Base-by-base conservation (phyloP, 2,888 invertebrate species). In the Strigamia crassipes region DNA sequence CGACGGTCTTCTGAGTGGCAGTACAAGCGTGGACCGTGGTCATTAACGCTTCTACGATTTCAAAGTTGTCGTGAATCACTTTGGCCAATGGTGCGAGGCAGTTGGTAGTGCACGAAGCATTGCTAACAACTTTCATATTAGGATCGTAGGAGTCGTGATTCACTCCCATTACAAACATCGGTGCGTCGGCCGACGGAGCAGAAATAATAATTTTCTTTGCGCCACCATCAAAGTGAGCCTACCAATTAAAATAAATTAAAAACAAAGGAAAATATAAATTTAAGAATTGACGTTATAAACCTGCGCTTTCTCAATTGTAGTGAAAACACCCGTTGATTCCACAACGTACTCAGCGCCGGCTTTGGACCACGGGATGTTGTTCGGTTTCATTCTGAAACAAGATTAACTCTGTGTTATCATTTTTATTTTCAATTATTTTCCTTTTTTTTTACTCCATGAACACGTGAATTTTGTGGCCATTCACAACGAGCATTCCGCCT, bases 271-370 rank as follows among this genome's bases (percentile, higher is more conserved):
- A 34, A 34, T 34, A 34, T 34, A n/a, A n/a, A n/a, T n/a, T n/a
- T 5, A 34, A 5, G 6, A 34, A 34, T 5, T 34, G 34, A 3
- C 34, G 6, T 34, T 34, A 34, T 34, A 34, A 88, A 91, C 91
- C 51, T 92, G 92, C 51, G 98, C 97, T 87, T 95, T 95, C 2
- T 96, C 97, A 82, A 92, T 93, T 84, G 97, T 98, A 84, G 97
- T 98, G 90, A 98, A 99, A n/a, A 96, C 96, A 86, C 97, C 99
- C 85, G 99, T 99, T 18, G 97, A 97, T 89, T 99, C 99, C 56
- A 99, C 96, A 81, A 99, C 93, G 88, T 96, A 97, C 86, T 96
- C 95, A 86, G 97, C 99, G 81, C 89, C 90, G 89, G 93, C 93
- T 87, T 93, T 92, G 82, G 91, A 93, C 98, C 98, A 99, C 86